Evolutionary conservation across 2,888 invertebrate species (phyloP), one percentile per base, ranked within the genome.

Genomic region (Euspilapteryx auroguttella): DNA sequence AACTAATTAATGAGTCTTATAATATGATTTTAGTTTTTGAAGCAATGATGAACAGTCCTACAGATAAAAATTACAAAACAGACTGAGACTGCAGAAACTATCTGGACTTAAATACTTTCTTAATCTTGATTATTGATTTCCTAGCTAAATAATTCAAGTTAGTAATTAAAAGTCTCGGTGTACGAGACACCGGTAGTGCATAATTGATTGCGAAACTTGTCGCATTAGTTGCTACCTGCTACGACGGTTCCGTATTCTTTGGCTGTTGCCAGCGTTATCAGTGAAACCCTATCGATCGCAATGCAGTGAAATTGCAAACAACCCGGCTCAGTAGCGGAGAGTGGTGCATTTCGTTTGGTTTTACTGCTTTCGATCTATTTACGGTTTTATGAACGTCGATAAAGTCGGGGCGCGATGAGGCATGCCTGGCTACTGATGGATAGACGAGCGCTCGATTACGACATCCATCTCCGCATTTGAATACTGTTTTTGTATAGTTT

Each of bases 301-400:
- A 45, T 65, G 59, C 64, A 59, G 61, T 55, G 49, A 47, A 62
- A 57, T 53, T 51, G 55, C 54, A 55, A 61, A 55, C 57, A 54
- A 50, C 46, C 50, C 46, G 44, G 37, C 41, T 39, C 37, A 41
- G 30, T 28, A 27, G 32, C 36, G 31, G 8, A 25, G 32, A 32
- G 34, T 30, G 27, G 31, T 35, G 29, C 33, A 30, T 39, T 42
- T 42, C 52, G 49, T 49, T 45, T 42, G 45, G 55, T 62, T 64
- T 64, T 57, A 69, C 65, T 63, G 63, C 63, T 61, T 63, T 64
- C 62, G 56, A 65, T 68, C 65, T 69, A 64, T 66, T 68, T 68
- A 64, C 61, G 51, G 59, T 50, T 63, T 62, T 65, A 65, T 58
- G 61, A 61, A 61, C 44, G 50, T 34, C 32, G 21, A 27, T 65